Percentiles rank a stretch among this genome's conserved stretches.
phyloP scores from a whole-genome alignment of 2,888 invertebrate species.

The Aphrophora alni region DNA sequence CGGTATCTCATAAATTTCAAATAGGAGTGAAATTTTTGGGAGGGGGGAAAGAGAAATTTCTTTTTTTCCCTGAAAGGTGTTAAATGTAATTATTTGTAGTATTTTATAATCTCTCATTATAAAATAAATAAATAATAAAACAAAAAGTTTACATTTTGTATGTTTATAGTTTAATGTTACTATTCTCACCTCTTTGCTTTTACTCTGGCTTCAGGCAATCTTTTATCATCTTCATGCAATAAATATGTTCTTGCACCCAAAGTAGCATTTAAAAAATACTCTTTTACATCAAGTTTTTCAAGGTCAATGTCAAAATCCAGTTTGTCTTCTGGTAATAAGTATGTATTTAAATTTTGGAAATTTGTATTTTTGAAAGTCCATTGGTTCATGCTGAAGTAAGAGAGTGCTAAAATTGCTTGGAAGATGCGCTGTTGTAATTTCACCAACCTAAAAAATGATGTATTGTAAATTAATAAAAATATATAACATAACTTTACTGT shows the following conservation, averaged over 20 bases:
- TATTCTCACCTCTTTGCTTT: conserved; percentile 62
- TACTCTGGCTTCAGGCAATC: conserved; percentile 62
- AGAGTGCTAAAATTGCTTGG: conserved; percentile 72
- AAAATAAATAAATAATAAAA: too few relatives aligned
- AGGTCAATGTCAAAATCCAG: conserved; percentile 67
- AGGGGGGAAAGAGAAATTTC: too few relatives aligned
- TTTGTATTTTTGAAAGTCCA: conserved; percentile 79
- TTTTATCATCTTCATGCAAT: conserved; percentile 69
- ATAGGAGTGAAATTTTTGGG: too few relatives aligned
- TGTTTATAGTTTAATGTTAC: too few relatives aligned
- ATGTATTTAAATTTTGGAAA: conserved; percentile 61
- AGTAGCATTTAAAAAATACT: conserved; percentile 58
- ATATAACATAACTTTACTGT: too few relatives aligned
- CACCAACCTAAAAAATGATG: conserved; percentile 67
- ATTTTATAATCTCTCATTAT: too few relatives aligned
- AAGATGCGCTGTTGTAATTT: conserved; percentile 83
- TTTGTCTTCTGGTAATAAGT: conserved; percentile 61
- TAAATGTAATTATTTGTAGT: too few relatives aligned
- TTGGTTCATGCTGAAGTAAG: conserved; percentile 75
- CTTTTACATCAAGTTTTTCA: conserved; percentile 58
- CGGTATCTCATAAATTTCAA: too few relatives aligned
- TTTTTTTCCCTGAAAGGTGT: too few relatives aligned
- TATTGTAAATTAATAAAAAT: conserved; percentile 17
- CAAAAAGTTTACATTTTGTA: too few relatives aligned
- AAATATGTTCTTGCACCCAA: conserved; percentile 70